Conservation (phyloP, 1,140 invertebrate species). For the Conus ventricosus region DNA sequence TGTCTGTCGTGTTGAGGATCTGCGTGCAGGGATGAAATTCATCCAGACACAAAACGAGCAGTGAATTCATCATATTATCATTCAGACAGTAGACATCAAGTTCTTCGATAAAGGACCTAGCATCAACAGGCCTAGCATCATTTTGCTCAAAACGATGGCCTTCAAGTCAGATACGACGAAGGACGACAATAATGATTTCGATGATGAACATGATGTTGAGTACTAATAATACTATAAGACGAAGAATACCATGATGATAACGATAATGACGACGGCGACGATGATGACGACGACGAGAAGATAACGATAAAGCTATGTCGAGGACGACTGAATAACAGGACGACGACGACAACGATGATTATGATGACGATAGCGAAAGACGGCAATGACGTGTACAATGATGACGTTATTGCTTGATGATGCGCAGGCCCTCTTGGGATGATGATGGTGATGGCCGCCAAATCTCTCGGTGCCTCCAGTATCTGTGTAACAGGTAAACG, state of each 20-base stretch:
- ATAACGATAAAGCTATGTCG: not conserved
- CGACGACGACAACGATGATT: not conserved
- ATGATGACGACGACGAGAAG: not conserved
- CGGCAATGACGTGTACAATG: not conserved
- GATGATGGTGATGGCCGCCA: conserved; percentile 86
- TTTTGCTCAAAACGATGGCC: not conserved
- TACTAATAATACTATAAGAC: not conserved
- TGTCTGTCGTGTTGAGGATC: too few relatives aligned
- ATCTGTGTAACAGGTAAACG: conserved; percentile 86
- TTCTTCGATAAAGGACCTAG: too few relatives aligned
- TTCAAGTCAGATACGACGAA: not conserved
- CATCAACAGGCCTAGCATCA: not conserved
- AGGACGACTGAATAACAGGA: not conserved
- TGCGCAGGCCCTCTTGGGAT: conserved; percentile 86
- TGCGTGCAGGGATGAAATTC: too few relatives aligned
- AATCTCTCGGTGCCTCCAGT: conserved; percentile 89
- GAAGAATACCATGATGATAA: not conserved
- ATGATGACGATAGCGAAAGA: not conserved
- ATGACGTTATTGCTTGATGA: conserved; percentile 72
- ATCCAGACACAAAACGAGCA: too few relatives aligned
- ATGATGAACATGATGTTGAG: not conserved
- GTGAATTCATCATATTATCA: not conserved
- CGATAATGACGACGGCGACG: not conserved
- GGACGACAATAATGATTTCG: not conserved
- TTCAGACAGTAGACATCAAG: too few relatives aligned